Evolutionary conservation across 2,888 invertebrate species (phyloP), one percentile per base, ranked within the genome.

Genomic region (Eustalomyia histrio): DNA sequence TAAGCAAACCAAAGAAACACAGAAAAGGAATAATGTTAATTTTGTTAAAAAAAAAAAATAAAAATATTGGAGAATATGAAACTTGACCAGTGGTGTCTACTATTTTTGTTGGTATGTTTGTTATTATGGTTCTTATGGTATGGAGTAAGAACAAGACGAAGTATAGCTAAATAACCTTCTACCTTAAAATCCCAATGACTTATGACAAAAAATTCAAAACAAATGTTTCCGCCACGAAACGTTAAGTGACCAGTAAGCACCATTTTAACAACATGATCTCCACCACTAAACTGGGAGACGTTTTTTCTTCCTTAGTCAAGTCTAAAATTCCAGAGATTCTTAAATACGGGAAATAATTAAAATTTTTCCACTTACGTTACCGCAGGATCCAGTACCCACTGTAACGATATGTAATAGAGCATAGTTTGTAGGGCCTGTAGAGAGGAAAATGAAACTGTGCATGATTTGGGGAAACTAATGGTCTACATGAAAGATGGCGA

Each of bases 151-250:
- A n/a, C 39, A 39, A 8, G 18, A 4, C 2, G 18, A 63, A 72
- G 55, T 29, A 1, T 24, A 63, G 35, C 29, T 52, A 35, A 50
- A 60, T 72, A 35, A 14, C n/a, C 43, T 47, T n/a, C 43, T 14
- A 47, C 39, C 52, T 43, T 43, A 55, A 29, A 67, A 67, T 75
- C 79, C 71, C 80, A 81, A 73, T 83, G 84, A 84, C 80, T 83
- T 83, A 83, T 84, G 81, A 80, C 72, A 74, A 78, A 83, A 83
- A 83, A 84, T 84, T 80, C 80, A 68, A 81, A 85, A 83, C 83
- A 84, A 84, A 84, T 85, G 83, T 83, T 80, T 84, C 83, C 82
- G 78, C 72, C 79, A 78, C 65, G 64, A 73, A 65, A 64, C 76
- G 47, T 79, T 73, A 80, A 83, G 65, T 74, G 69, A 65, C 17